Conservation (phyloP, 2,888 invertebrate species). For the Tetanocera ferruginea region DNA sequence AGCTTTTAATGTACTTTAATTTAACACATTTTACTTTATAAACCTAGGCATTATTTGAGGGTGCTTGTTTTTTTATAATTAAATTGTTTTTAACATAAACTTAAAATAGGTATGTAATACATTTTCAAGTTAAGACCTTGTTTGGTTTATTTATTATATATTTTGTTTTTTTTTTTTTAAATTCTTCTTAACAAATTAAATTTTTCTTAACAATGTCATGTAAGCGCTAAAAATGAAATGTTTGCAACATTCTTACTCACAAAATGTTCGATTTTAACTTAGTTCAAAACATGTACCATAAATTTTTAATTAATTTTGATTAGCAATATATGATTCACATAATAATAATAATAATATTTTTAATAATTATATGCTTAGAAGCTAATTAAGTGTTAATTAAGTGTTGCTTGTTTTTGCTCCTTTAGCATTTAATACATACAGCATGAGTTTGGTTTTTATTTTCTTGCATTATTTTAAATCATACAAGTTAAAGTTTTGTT, state of each 20-base stretch:
- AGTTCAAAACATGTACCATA: neutral
- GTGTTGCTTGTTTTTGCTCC: neutral
- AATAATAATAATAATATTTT: neutral
- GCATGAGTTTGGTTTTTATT: conserved; percentile 9
- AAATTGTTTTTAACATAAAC: neutral
- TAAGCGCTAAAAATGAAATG: conserved; percentile 1
- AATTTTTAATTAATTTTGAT: neutral
- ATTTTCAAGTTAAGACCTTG: conserved; percentile 8
- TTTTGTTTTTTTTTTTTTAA: neutral
- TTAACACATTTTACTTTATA: neutral
- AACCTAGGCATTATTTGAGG: neutral
- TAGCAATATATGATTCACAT: neutral
- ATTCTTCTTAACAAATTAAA: too few relatives aligned
- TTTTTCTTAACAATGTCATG: neutral
- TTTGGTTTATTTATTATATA: too few relatives aligned
- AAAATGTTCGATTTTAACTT: neutral
- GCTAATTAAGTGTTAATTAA: conserved; percentile 8
- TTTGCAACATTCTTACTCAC: neutral
- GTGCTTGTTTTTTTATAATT: neutral
- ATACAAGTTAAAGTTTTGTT: neutral
- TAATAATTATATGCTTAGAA: conserved; percentile 2
- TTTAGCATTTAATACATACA: conserved; percentile 20
- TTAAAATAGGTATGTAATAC: conserved; percentile 5
- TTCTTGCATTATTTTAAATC: conserved; percentile 3
- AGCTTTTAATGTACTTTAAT: neutral